Evolutionary conservation across 2,888 invertebrate species (phyloP).

Genomic region (Polylopha cassiicola): DNA sequence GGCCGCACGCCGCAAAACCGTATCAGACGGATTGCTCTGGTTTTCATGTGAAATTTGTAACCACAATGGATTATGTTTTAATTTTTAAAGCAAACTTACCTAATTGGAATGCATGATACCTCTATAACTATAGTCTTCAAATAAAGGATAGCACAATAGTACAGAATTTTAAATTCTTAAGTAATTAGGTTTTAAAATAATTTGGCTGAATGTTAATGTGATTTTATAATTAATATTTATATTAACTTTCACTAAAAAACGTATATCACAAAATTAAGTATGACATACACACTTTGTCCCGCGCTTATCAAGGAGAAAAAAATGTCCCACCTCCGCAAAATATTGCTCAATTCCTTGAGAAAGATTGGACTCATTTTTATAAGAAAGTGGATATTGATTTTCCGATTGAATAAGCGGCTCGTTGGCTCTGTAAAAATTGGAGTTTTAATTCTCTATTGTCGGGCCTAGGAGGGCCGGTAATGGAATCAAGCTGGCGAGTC

Average conservation of each 20-base stretch:
- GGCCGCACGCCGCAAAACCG: conserved; percentile 21
- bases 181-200: too few species aligned
- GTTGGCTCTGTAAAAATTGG: conserved; percentile 54
- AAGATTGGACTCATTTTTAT: conserved; percentile 25
- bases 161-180: too few species aligned
- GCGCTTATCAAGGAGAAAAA: conserved; percentile 8
- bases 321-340: conserved; percentile 10
- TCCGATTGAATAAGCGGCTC: conserved; percentile 57
- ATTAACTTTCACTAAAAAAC: too few species aligned
- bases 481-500: conserved; percentile 65
- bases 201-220: too few species aligned
- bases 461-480: conserved; percentile 42
- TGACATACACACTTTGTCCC: not conserved
- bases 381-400: conserved; percentile 48
- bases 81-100: too few species aligned
- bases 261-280: too few species aligned
- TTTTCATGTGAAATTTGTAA: conserved; percentile 15
- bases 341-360: conserved; percentile 24
- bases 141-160: too few species aligned
- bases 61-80: conserved; percentile 19
- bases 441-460: conserved; percentile 65
- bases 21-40: conserved; percentile 20
- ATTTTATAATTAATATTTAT: too few species aligned
- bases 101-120: conserved; percentile 2
- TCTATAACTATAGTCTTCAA: too few species aligned